A percentile compares a stretch with the other conserved stretches of the same genome.
Evolutionary conservation across 2,888 invertebrate genomes (phyloP).

Genomic region (Heliconius sara): DNA sequence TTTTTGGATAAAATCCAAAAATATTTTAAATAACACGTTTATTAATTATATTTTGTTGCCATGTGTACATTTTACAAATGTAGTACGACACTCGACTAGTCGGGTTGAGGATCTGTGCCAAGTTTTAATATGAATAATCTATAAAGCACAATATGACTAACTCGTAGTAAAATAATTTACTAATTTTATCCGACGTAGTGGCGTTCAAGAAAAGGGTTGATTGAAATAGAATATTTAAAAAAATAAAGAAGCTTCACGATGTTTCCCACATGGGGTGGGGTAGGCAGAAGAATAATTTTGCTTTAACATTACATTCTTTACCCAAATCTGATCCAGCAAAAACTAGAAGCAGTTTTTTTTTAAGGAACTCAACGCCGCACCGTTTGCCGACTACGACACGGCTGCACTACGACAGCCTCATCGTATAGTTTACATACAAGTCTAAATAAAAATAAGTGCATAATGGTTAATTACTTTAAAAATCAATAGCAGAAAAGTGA

Average conservation of each 20-base stretch:
- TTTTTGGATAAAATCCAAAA: not conserved
- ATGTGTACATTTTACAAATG: slow-evolving; percentile 32
- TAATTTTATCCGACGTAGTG: slow-evolving; percentile 35
- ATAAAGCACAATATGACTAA: slow-evolving; percentile 42
- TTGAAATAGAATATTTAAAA: slow-evolving; percentile 28
- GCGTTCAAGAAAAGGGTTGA: slow-evolving; percentile 38
- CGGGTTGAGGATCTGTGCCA: slow-evolving; percentile 46
- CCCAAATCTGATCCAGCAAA: too few species aligned
- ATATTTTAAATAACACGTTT: not conserved
- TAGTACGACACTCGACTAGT: slow-evolving; percentile 32
- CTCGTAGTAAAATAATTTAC: slow-evolving; percentile 42
- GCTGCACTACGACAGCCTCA: too few species aligned
- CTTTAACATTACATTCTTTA: too few species aligned
- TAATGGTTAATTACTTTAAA: too few species aligned
- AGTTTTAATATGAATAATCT: slow-evolving; percentile 47
- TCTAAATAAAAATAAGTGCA: too few species aligned
- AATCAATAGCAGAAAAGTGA: too few species aligned
- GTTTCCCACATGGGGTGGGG: not conserved
- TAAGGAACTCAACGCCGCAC: not conserved
- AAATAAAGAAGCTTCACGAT: not conserved
- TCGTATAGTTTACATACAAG: too few species aligned
- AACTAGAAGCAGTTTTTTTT: not conserved
- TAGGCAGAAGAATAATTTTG: not conserved
- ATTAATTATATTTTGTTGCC: slow-evolving; percentile 26
- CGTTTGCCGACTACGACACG: too few species aligned